Base-by-base conservation (phyloP, 2,113 vertebrate genomes). In the Shinisaurus crocodilurus region DNA sequence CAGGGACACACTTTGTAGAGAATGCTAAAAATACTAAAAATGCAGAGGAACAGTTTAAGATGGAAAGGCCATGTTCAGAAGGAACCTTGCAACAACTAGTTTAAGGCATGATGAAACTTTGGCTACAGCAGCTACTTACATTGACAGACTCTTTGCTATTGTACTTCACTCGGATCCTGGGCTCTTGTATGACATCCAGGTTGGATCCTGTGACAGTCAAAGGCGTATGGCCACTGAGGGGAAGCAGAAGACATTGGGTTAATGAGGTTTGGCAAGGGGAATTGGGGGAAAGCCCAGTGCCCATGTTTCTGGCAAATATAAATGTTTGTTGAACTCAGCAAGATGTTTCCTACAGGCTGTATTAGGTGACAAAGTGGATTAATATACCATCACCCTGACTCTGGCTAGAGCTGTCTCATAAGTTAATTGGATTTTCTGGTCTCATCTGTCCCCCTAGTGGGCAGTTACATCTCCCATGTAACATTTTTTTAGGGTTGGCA, bases 181-280 rank as follows among this genome's bases (percentile, higher is more conserved):
- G 99, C 95, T 99, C 99, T 94, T 99, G 99, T 90, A 99, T 98
- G 95, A 99, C 98, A 40, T 99, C 99, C 96, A 99, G 97, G 90
- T 99, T 99, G 96, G 98, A 99, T 92, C 99, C 99, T 0, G 97
- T 99, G 96, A 99, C 91, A 7, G 98, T 98, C 96, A 99, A 96
- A 3, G 99, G 98, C 0, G 99, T 99, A 97, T 99, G 97, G 0
- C 99, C 99, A 0, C 99, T 99, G 96, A n/a, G 75, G 90, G 86
- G 82, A 93, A 95, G 34, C 18, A 83, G 84, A 96, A 89, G 90
- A 92, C 72, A 83, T 10, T 54, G 2, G 74, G 0, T 95, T 93
- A 95, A 91, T 23, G 82, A 72, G 74, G 20, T 0, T 0, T 69
- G 87, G 85, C 89, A 45, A 89, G 74, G 86, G 83, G 81, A 74